phyloP scores from a whole-genome alignment of 2,888 invertebrate species.

The Tiliacea aurago region DNA sequence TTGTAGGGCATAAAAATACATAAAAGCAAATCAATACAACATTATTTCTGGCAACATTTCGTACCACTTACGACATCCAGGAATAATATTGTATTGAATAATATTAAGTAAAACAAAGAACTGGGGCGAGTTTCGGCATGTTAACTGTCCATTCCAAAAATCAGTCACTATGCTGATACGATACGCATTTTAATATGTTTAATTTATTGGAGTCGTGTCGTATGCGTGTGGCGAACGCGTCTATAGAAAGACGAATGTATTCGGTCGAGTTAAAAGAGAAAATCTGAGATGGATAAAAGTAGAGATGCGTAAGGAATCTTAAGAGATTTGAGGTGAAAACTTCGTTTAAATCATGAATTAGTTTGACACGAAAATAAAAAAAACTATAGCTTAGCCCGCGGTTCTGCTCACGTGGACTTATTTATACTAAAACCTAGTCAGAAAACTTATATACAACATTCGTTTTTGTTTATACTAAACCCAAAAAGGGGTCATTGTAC shows the following conservation, averaged over 20 bases:
- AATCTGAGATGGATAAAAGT: constrained; percentile 22
- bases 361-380: no score
- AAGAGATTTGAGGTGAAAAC: constrained; percentile 43
- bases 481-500: no score
- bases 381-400: no score
- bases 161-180: constrained; percentile 52
- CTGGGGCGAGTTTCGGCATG: constrained; percentile 59
- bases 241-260: constrained; percentile 30
- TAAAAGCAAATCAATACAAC: constrained; percentile 28
- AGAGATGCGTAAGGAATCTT: constrained; percentile 47
- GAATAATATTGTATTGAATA: constrained; percentile 59
- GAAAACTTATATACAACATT: neutral
- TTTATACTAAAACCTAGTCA: neutral
- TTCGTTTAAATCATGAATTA: neutral
- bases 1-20: neutral
- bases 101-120: constrained; percentile 62
- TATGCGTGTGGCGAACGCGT: constrained; percentile 26
- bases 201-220: constrained; percentile 49
- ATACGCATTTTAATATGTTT: constrained; percentile 62
- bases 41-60: constrained; percentile 47
- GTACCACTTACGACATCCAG: constrained; percentile 54
- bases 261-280: constrained; percentile 57
- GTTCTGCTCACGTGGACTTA: neutral
- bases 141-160: constrained; percentile 76
- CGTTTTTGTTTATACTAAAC: no score